Evolutionary conservation across 2,113 vertebrate genomes (phyloP).

Genomic region (Anolis carolinensis): DNA sequence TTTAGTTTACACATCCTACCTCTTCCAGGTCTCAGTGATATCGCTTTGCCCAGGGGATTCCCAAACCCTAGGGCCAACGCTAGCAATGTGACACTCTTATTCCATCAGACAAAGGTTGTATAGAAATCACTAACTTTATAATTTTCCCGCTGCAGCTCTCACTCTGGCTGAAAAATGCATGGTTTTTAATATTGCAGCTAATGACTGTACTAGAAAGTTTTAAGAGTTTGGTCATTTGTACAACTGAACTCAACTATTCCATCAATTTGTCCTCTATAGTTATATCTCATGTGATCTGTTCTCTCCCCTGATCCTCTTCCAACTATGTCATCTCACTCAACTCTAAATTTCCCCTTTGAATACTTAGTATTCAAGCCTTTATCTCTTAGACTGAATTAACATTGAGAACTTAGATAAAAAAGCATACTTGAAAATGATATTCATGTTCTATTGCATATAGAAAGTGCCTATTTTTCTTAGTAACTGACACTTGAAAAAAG

Average conservation of each 20-base stretch:
- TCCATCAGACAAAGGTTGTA: not conserved
- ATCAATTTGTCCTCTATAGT: not conserved
- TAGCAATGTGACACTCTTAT: not conserved
- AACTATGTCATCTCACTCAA: not conserved
- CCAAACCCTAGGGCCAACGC: not conserved
- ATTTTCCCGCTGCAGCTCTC: not conserved
- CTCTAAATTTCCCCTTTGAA: slow-evolving; percentile 30
- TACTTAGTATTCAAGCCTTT: slow-evolving; percentile 44
- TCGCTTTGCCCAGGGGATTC: not conserved
- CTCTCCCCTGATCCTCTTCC: not conserved
- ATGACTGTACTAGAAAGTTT: slow-evolving; percentile 1
- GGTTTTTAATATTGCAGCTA: not conserved
- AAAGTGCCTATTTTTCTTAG: slow-evolving; percentile 30
- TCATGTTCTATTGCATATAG: slow-evolving; percentile 22
- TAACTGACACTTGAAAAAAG: slow-evolving; percentile 37
- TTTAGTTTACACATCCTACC: not conserved
- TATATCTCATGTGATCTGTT: not conserved
- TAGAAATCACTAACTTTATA: not conserved
- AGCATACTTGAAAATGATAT: slow-evolving; percentile 49
- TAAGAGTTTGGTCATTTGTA: slow-evolving; percentile 4
- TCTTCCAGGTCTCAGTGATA: not conserved
- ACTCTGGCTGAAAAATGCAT: not conserved
- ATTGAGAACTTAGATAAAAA: slow-evolving; percentile 49
- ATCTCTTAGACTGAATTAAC: slow-evolving; percentile 60
- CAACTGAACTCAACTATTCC: slow-evolving; percentile 19